Conservation (phyloP, 2,113 vertebrate genomes). For the Neotragus pygmaeus region DNA sequence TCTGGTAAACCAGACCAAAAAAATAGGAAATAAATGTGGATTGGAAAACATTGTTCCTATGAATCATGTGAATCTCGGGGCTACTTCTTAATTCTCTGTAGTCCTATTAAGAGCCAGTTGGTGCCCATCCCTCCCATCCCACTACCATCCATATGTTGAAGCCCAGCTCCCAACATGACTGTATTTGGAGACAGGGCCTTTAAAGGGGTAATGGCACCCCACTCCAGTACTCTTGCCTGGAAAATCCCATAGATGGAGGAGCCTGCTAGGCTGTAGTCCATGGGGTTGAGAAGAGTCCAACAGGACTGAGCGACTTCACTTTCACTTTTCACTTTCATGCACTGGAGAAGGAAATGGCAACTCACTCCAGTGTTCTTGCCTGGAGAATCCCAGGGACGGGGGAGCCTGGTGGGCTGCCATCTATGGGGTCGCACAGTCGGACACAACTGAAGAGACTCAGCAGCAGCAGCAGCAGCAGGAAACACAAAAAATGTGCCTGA, state of each 20-base stretch:
- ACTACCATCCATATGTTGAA: not conserved
- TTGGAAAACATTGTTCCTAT: not conserved
- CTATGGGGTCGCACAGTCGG: too few species aligned
- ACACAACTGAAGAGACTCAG: too few species aligned
- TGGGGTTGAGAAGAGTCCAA: rapidly evolving
- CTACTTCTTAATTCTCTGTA: not conserved
- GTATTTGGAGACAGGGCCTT: not conserved
- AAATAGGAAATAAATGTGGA: not conserved
- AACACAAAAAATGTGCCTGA: not conserved
- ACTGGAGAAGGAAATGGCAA: too few species aligned
- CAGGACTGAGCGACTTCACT: too few species aligned
- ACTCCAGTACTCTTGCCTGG: too few species aligned
- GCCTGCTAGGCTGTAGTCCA: too few species aligned
- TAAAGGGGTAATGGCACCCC: not conserved
- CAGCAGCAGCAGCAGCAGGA: not conserved
- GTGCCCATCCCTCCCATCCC: not conserved
- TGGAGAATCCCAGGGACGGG: too few species aligned
- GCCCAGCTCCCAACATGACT: not conserved
- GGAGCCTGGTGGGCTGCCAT: too few species aligned
- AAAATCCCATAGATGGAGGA: too few species aligned
- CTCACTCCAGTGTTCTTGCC: too few species aligned
- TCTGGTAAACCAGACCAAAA: not conserved
- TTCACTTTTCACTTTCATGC: too few species aligned
- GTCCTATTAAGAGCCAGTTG: not conserved
- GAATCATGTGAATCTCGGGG: not conserved